Evolutionary conservation across 1,140 invertebrate species (phyloP), one percentile per base, ranked within the genome.

Genomic region (Drosophila bipectinata): DNA sequence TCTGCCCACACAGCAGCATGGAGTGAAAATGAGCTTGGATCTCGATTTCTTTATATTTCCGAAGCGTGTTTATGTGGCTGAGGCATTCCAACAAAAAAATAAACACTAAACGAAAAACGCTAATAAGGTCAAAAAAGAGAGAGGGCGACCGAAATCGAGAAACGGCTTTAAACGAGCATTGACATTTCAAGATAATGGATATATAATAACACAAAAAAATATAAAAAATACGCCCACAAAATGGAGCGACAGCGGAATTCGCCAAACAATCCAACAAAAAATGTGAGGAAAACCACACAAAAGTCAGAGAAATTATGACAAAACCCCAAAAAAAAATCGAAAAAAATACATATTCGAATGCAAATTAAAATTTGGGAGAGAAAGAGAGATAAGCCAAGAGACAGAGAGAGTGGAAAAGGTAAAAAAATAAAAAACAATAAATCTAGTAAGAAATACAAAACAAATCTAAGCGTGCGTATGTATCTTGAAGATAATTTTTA

Each of bases 11-110:
- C 77, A 71, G 56, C 18, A 44, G 55, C 78, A 87, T 87, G 83
- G 66, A 87, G 83, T 87, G 83, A 87, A 87, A 87, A 87, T 87
- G 83, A 87, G 83, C 84, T 88, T 81, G 74, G 83, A 81, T 78
- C 85, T 82, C 77, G 83, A 81, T 78, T 87, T 87, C 77, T 84
- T 84, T 85, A 77, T 80, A 59, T 79, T 75, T 58, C 60, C 53
- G 77, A 77, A 74, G 74, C 74, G 83, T 85, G 72, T 85, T 85
- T 81, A 80, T 85, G 82, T 62, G 77, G 67, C 59, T 28, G 26
- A 30, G 54, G 64, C 72, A 74, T 76, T 69, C 82, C 73, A 85
- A 60, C 52, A 18, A 18, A 18, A 69, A 71, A 60, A 60, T 61
- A 69, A 71, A 57, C 77, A 37, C 52, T 34, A 61, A 71, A 60